Evolutionary conservation across 1,140 invertebrate species (phyloP).

Genomic region (Drosophila persimilis): DNA sequence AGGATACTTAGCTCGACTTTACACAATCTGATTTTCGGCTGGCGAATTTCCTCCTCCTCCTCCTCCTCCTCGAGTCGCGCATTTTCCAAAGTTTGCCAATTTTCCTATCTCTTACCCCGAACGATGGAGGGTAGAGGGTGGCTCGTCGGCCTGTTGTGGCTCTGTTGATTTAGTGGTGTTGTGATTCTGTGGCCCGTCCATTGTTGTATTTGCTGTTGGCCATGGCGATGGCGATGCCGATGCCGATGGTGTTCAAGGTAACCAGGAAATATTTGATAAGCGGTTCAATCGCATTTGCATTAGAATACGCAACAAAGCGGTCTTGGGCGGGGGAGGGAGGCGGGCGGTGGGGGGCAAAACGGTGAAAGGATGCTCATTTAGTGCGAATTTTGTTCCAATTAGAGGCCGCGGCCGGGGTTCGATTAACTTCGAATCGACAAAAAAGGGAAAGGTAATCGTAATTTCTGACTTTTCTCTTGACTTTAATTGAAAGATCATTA

Average conservation of each 20-base stretch:
- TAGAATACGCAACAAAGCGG: slow-evolving; percentile 60
- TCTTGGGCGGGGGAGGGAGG: background rate
- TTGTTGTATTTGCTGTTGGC: slow-evolving; percentile 47
- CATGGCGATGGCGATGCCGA: slow-evolving; percentile 21
- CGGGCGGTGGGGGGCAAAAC: background rate
- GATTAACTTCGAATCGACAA: too few relatives aligned
- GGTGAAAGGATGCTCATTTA: slow-evolving; percentile 72
- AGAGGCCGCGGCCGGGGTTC: slow-evolving; percentile 9
- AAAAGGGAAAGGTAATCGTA: slow-evolving; percentile 51
- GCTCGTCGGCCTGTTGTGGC: slow-evolving; percentile 54
- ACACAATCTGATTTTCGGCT: slow-evolving; percentile 82
- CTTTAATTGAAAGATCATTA: too few relatives aligned
- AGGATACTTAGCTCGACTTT: slow-evolving; percentile 82
- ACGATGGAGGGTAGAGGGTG: slow-evolving; percentile 4
- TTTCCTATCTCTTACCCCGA: slow-evolving; percentile 39
- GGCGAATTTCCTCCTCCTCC: slow-evolving; percentile 67
- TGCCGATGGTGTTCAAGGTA: slow-evolving; percentile 43
- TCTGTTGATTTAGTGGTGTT: slow-evolving; percentile 76
- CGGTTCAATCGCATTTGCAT: slow-evolving; percentile 75
- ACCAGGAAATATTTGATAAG: slow-evolving; percentile 79
- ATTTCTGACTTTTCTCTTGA: background rate
- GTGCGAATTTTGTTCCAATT: slow-evolving; percentile 58
- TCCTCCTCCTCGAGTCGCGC: background rate
- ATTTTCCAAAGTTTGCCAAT: slow-evolving; percentile 66
- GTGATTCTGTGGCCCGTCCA: slow-evolving; percentile 71